Evolutionary conservation across 2,113 vertebrate genomes (phyloP), one percentile per base, ranked within the genome.

Genomic region (Athene noctua): DNA sequence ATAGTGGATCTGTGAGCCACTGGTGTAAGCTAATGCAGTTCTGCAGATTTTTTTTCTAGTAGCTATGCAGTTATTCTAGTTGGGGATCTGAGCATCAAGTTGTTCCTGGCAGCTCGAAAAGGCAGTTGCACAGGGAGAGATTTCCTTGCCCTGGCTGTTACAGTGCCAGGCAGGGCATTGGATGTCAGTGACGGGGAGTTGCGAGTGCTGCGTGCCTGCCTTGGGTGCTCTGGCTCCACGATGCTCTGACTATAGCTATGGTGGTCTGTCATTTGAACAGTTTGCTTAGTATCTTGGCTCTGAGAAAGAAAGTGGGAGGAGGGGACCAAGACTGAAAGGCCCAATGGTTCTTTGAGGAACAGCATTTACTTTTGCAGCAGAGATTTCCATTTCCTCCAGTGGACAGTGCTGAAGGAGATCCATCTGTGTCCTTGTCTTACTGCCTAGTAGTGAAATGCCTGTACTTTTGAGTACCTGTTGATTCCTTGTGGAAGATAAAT

Each of bases 161-260:
- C 1, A 32, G 2, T 0, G 25, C 82, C 44, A 30, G 79, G 66
- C 66, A 23, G 58, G 54, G 57, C 73, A 1, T 6, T 80, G 77
- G 40, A 0, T 79, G 29, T 38, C 47, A 29, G 47, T 6, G 88
- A 11, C 0, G 1, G 38, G 18, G 57, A 65, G 66, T 0, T 67
- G 65, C 4, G 90, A 59, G 70, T 0, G 2, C 0, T 0, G 2
- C 0, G 4, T 16, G 51, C 74, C 61, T 44, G 13, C 65, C 59
- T 75, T 8, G 23, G 20, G 4, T 51, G 55, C 47, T 34, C 17
- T 19, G 54, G 36, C 75, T 83, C 46, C 46, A 2, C 0, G 4
- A 14, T 4, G 25, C 36, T 59, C 52, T 22, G 54, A 2, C 11
- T 40, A 0, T 27, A 19, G 34, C 54, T 51, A 6, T 13, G 63